Percentiles rank a stretch among this genome's conserved stretches.
phyloP scores from a whole-genome alignment of 2,888 invertebrate genomes.

The Cordilura impudica region DNA sequence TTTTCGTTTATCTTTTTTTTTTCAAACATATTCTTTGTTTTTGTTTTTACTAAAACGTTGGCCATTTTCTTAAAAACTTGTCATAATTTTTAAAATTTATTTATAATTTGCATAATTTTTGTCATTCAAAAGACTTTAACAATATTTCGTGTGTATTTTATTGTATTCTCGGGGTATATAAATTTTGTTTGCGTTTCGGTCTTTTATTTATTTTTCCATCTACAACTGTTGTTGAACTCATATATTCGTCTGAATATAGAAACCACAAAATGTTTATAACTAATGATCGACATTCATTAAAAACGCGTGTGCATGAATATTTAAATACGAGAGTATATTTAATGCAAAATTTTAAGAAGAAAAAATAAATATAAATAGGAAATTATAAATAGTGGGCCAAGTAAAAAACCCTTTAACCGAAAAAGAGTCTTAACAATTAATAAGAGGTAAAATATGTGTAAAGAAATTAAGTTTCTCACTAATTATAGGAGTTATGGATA shows the following conservation, averaged over 20 bases:
- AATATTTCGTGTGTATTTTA: conserved; percentile 29
- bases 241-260: conserved; percentile 7
- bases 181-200: conserved; percentile 28
- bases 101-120: conserved; percentile 43
- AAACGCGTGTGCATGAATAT: conserved; percentile 42
- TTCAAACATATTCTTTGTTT: neutral
- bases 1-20: neutral
- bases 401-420: too few relatives aligned
- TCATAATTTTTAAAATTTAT: conserved; percentile 42
- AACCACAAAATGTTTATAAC: conserved; percentile 39
- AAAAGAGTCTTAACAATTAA: too few relatives aligned
- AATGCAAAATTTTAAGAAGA: too few relatives aligned
- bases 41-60: conserved; percentile 15
- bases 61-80: conserved; percentile 37
- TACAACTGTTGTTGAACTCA: conserved; percentile 21
- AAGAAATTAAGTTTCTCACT: too few relatives aligned
- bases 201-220: conserved; percentile 25
- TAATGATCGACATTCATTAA: conserved; percentile 52
- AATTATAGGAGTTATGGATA: too few relatives aligned
- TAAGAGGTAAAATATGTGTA: too few relatives aligned
- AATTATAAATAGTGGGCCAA: too few relatives aligned
- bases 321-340: too few relatives aligned
- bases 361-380: too few relatives aligned
- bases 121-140: conserved; percentile 40
- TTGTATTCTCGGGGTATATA: conserved; percentile 36